Base-by-base conservation (phyloP, 2,113 vertebrate species). In the Aix galericulata region DNA sequence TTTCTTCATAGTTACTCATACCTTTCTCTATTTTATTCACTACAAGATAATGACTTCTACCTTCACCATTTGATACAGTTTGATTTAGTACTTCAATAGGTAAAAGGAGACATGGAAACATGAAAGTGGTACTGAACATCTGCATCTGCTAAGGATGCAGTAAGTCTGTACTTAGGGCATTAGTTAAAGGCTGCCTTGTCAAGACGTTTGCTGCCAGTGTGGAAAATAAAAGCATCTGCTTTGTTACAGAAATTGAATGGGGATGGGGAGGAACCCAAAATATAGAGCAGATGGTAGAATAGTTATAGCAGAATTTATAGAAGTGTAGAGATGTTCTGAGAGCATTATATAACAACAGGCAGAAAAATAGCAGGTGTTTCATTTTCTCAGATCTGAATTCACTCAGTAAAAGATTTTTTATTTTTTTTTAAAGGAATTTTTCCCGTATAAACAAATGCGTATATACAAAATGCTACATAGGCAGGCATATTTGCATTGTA, bases 311-410 rank as follows among this genome's bases (percentile, higher is more conserved):
- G 64, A 73, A 92, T 90, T 94, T 94, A 63, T 79, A 56, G 46
- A 83, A 83, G 68, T 77, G 16, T 83, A 44, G 74, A 82, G 55
- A 71, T 83, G 26, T 93, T 94, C 68, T 74, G 72, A 74, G 68
- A 77, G 16, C 31, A 14, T 90, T 93, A 62, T 20, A 55, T 31
- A 90, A 46, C 42, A 85, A 34, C 17, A 44, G 79, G 31, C 38
- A 88, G 88, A 77, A 89, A 94, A 96, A 77, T 75, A 91, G 86
- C 80, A 91, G 46, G 63, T 93, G 79, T 63, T 91, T 48, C 9
- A 23, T 86, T 86, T 88, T 88, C 50, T 88, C 58, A 83, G 40
- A 36, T 91, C 27, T 82, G 44, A 82, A 76, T 85, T 85, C 9
- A 42, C 44, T 85, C 55, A 42, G 6, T 58, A 74, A 67, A 86